A percentile compares a stretch with the other conserved stretches of the same genome.
These are phyloP conservation scores for Lontra canadensis DNA, from an alignment of 2,113 vertebrate species.

Conservation along the genomic window DNA sequence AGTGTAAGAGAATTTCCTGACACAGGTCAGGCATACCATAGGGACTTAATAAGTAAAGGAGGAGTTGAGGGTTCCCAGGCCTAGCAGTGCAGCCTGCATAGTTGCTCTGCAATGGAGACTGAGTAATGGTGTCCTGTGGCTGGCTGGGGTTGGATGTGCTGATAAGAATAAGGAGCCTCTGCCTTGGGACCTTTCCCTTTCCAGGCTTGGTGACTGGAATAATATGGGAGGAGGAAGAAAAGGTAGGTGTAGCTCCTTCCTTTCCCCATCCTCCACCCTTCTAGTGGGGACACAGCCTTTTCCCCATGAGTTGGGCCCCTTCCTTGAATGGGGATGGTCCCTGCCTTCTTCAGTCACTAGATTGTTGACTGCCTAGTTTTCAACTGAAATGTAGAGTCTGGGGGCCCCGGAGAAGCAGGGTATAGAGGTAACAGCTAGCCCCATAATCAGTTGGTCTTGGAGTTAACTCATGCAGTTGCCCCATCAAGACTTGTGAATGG, in stretches of 20 bases:
- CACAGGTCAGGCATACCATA: background rate
- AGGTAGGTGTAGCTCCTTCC: background rate
- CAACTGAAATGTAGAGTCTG: background rate
- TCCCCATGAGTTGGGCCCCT: background rate
- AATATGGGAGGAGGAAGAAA: background rate
- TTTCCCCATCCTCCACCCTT: no score
- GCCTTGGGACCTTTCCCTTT: background rate
- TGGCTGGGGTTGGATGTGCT: background rate
- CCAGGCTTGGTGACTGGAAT: background rate
- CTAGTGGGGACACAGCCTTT: no score
- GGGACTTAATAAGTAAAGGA: background rate
- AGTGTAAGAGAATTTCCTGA: background rate
- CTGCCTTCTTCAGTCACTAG: background rate
- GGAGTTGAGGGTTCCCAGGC: background rate
- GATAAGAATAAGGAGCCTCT: background rate
- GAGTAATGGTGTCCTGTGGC: background rate
- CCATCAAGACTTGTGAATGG: background rate
- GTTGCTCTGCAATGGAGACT: background rate
- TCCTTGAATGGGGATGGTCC: background rate
- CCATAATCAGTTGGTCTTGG: background rate
- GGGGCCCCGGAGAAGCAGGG: background rate
- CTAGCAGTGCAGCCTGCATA: background rate
- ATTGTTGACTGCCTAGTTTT: background rate
- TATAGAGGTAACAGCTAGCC: background rate
- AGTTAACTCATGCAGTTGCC: background rate